Percentiles rank a stretch among this genome's conserved stretches.
Evolutionary conservation across 2,113 vertebrate genomes (phyloP).

Genomic region (Lophochroa leadbeateri): DNA sequence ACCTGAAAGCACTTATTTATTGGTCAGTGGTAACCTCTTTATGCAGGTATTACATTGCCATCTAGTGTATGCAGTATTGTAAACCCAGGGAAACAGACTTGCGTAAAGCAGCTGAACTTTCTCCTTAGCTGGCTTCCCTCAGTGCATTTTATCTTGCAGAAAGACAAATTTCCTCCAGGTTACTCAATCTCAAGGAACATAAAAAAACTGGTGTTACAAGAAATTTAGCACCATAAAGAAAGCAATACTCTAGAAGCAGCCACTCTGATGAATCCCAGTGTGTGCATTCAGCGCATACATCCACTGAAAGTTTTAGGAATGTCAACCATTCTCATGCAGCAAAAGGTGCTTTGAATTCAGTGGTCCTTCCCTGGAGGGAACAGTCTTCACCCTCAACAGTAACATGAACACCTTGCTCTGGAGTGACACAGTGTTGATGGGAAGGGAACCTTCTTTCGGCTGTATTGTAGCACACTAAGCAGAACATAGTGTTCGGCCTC

Average conservation of each 20-base stretch:
- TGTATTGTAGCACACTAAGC: no score
- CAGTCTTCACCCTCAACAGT: background rate
- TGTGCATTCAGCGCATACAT: background rate
- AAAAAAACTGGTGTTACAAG: accelerated
- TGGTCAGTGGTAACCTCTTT: background rate
- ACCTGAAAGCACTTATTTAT: background rate
- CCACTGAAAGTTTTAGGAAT: background rate
- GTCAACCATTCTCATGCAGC: background rate
- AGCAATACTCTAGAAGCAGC: background rate
- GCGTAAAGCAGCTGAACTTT: background rate
- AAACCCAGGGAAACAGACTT: background rate
- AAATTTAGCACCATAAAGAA: background rate
- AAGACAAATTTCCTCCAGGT: background rate
- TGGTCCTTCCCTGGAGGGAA: background rate
- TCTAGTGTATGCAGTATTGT: conserved; percentile 53
- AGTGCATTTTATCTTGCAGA: background rate
- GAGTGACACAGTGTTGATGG: background rate
- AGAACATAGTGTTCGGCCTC: no score
- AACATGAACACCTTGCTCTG: accelerated
- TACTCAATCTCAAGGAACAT: background rate
- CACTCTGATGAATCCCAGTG: background rate
- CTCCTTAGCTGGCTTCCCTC: background rate
- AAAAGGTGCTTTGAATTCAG: background rate
- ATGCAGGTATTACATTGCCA: conserved; percentile 57
- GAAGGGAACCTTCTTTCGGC: no score